Evolutionary conservation across 2,113 vertebrate species (phyloP), one percentile per base, ranked within the genome.

Genomic region (Arenaria interpres): DNA sequence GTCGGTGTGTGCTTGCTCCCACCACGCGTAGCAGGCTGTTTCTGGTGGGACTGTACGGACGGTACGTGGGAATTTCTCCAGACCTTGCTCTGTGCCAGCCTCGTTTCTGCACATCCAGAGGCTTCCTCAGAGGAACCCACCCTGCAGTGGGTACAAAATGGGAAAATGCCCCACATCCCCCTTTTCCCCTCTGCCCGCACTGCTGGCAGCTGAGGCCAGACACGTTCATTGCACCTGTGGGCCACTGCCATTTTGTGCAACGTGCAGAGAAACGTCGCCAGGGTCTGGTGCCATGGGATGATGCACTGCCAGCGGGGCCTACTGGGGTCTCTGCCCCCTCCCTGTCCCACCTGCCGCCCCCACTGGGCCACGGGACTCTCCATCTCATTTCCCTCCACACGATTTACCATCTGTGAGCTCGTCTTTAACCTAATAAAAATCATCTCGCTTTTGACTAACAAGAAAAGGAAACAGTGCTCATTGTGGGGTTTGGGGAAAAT

Each of bases 401-500:
- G 93, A 98, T 98, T 98, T 98, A 98, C 98, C 98, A 99, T 99
- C 99, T 99, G 99, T 98, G 98, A 98, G 98, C 98, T 98, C 97
- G 97, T 99, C 98, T 98, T 98, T 98, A 98, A 98, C 98, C 98
- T 99, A 98, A 98, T 98, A 98, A 98, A 98, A 98, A 98, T 98
- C 98, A 98, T 98, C 98, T 98, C 97, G 97, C 98, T 98, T 98
- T 98, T 98, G 98, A 98, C 98, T 98, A 99, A 99, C 98, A 98
- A 98, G 98, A 98, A 99, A 99, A 99, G 99, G 99, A 99, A 99
- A 99, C 98, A 98, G 98, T 98, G 98, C 98, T 99, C 98, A 98
- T 99, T 98, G 99, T 98, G 98, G 98, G 98, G 98, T 98, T 99
- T 99, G 98, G 98, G 98, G 98, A 98, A 99, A 99, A 99, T 99